Evolutionary conservation across 1,140 invertebrate genomes (phyloP).

Genomic region (Drosophila burlai): DNA sequence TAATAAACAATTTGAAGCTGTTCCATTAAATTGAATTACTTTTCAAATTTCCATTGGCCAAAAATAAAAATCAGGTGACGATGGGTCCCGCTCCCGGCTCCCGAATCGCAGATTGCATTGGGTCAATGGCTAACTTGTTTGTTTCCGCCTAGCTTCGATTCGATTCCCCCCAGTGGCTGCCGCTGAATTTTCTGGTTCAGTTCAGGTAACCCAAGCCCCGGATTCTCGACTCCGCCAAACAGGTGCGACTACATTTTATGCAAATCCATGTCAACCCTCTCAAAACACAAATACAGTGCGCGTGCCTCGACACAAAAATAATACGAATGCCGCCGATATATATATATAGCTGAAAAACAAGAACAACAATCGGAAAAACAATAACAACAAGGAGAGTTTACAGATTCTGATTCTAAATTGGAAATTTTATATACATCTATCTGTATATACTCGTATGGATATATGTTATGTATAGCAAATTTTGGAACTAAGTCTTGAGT

Average conservation of each 20-base stretch:
- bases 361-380: constrained; percentile 44
- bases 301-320: constrained; percentile 42
- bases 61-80: constrained; percentile 35
- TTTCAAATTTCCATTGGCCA: not conserved
- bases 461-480: constrained; percentile 25
- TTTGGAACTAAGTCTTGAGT: not conserved
- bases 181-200: constrained; percentile 23
- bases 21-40: not conserved
- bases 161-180: constrained; percentile 8
- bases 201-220: not conserved
- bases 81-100: not conserved
- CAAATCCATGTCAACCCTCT: constrained; percentile 47
- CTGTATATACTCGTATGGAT: not conserved
- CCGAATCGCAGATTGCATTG: constrained; percentile 29
- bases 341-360: constrained; percentile 16
- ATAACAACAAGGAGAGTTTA: constrained; percentile 47
- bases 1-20: not conserved
- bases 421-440: constrained; percentile 22
- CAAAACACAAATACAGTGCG: constrained; percentile 47
- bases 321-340: constrained; percentile 20
- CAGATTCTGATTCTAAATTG: constrained; percentile 25
- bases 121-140: constrained; percentile 47
- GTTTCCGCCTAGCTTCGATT: constrained; percentile 28
- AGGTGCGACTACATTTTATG: constrained; percentile 83
- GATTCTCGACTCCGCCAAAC: constrained; percentile 50